Evolutionary conservation across 2,113 vertebrate species (phyloP).

Genomic region (Raja brachyura): DNA sequence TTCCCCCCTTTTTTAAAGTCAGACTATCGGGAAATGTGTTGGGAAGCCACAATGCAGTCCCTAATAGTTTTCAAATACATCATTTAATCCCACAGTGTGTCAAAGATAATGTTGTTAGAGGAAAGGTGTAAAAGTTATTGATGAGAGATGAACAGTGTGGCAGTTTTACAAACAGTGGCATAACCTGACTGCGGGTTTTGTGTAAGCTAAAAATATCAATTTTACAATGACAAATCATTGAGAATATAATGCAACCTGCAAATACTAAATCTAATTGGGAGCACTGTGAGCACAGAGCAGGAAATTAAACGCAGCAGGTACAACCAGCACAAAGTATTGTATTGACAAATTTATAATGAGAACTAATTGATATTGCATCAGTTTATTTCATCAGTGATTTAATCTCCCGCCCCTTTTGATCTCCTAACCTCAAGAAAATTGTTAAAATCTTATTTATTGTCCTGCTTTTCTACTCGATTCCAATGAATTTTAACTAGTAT

Average conservation of each 20-base stretch:
- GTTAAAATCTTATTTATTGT: neutral
- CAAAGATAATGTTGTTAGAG: neutral
- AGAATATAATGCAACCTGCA: neutral
- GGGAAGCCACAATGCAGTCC: neutral
- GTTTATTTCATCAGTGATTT: conserved; percentile 6
- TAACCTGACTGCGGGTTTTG: neutral
- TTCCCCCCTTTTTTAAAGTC: neutral
- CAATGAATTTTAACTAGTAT: no score
- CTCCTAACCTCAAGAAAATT: neutral
- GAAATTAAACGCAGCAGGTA: neutral
- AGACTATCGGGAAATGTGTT: neutral
- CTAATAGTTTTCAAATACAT: neutral
- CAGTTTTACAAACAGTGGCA: neutral
- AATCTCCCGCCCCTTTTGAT: neutral
- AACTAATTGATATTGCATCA: neutral
- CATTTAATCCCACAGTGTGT: neutral
- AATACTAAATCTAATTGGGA: conserved; percentile 13
- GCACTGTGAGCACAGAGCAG: neutral
- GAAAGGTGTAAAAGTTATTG: neutral
- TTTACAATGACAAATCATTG: conserved; percentile 15
- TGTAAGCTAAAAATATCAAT: conserved; percentile 19
- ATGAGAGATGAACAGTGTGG: neutral
- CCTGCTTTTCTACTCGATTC: neutral
- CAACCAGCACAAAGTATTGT: neutral
- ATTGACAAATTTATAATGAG: neutral